Evolutionary conservation across 2,888 invertebrate genomes (phyloP).

Genomic region (Leuctra nigra): DNA sequence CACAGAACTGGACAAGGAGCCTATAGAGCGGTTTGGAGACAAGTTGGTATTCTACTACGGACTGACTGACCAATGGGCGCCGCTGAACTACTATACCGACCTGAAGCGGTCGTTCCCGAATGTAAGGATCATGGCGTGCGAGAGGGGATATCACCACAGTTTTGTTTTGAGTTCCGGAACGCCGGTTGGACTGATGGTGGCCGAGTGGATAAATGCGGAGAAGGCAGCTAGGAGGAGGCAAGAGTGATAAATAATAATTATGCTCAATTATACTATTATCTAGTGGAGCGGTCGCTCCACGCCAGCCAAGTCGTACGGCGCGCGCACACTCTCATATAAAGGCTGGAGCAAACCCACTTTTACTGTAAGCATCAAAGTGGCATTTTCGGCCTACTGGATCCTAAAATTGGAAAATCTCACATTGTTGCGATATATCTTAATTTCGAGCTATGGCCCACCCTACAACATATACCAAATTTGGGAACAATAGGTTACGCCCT

Average conservation of each 20-base stretch:
- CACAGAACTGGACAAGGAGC: slow-evolving; percentile 53
- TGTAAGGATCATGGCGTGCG: slow-evolving; percentile 54
- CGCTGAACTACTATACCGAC: slow-evolving; percentile 60
- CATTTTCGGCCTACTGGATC: too few species aligned
- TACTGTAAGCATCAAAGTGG: too few species aligned
- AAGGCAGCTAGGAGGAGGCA: not conserved
- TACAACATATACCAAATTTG: too few species aligned
- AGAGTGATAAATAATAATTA: not conserved
- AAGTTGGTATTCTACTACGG: slow-evolving; percentile 77
- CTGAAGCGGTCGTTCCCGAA: slow-evolving; percentile 54
- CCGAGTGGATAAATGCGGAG: slow-evolving; percentile 16
- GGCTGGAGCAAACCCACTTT: too few species aligned
- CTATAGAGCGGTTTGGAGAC: slow-evolving; percentile 50
- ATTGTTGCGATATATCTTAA: too few species aligned
- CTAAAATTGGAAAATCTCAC: too few species aligned
- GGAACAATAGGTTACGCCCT: too few species aligned
- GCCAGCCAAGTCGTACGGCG: too few species aligned
- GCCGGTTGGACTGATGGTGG: slow-evolving; percentile 45
- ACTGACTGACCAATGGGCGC: slow-evolving; percentile 75
- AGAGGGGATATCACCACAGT: slow-evolving; percentile 60
- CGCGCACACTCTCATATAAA: too few species aligned
- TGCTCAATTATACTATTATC: too few species aligned
- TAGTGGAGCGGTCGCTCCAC: too few species aligned
- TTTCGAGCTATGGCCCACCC: too few species aligned
- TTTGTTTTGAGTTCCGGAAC: slow-evolving; percentile 66